A percentile compares a stretch with the other conserved stretches of the same genome.
These are phyloP conservation scores for Sericinus montela DNA, from an alignment of 2,888 invertebrate genomes.

Conservation along the genomic window DNA sequence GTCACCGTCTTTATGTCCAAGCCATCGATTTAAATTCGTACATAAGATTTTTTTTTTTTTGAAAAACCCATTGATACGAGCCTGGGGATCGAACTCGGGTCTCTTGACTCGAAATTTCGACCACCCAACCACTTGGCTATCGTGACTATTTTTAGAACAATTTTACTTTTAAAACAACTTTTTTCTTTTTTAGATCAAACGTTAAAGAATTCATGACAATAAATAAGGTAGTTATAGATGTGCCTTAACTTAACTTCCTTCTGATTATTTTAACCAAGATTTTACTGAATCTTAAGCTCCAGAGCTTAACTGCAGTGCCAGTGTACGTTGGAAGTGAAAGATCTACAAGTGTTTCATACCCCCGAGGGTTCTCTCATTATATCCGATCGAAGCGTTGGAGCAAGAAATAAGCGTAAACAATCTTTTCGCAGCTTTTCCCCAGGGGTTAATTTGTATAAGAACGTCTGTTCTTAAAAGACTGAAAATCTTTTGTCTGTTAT, in stretches of 20 bases:
- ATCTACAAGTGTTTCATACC: slow-evolving; percentile 26
- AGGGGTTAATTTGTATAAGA: slow-evolving; percentile 15
- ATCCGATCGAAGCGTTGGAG: slow-evolving; percentile 40
- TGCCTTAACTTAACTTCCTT: neutral
- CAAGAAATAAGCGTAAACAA: slow-evolving; percentile 38
- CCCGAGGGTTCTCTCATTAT: slow-evolving; percentile 35
- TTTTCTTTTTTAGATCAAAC: too few species aligned
- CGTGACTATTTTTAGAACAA: too few species aligned
- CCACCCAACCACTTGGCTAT: too few species aligned
- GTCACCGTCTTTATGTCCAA: too few species aligned
- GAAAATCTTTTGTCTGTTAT: neutral
- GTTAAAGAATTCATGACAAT: slow-evolving; percentile 13
- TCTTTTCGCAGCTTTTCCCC: slow-evolving; percentile 14
- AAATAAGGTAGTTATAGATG: slow-evolving; percentile 13
- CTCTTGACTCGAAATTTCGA: too few species aligned
- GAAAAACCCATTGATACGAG: too few species aligned
- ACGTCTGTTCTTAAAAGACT: slow-evolving; percentile 8
- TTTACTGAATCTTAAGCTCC: too few species aligned
- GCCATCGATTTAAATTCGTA: too few species aligned
- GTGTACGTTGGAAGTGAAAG: slow-evolving; percentile 24
- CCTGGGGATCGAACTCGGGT: too few species aligned
- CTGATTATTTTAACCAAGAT: slow-evolving; percentile 22
- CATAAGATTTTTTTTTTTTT: too few species aligned
- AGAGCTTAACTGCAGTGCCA: slow-evolving; percentile 26
- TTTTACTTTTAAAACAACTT: too few species aligned